A percentile compares a stretch with the other conserved stretches of the same genome.
These are phyloP conservation scores for Psilopsiagon aurifrons DNA, from an alignment of 2,113 vertebrate genomes.

Conservation along the genomic window DNA sequence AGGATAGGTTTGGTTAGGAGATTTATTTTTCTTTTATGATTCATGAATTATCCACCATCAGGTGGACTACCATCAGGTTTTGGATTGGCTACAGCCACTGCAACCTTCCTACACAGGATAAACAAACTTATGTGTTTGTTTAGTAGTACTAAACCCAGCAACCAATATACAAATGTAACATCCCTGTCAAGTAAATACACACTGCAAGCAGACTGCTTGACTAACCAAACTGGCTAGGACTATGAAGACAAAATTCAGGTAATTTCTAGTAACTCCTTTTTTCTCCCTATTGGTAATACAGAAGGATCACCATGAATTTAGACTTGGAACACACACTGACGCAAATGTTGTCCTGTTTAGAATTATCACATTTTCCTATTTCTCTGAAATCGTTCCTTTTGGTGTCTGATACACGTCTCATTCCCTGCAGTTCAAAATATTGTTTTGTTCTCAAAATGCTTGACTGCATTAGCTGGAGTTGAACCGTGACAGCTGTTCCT, in stretches of 20 bases:
- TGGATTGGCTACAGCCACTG: background rate
- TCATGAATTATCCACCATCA: background rate
- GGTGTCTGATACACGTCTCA: background rate
- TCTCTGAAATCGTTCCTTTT: background rate
- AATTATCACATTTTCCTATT: background rate
- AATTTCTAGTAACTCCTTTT: background rate
- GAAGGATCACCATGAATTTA: background rate
- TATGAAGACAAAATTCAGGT: background rate
- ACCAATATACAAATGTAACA: background rate
- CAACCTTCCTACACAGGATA: background rate
- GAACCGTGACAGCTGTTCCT: conserved; percentile 20
- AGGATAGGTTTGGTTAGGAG: background rate
- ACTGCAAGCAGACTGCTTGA: background rate
- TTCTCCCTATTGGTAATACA: background rate
- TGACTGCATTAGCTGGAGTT: background rate
- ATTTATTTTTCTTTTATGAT: background rate
- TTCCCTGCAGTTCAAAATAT: background rate
- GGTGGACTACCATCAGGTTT: background rate
- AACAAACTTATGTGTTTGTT: background rate
- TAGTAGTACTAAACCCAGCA: background rate
- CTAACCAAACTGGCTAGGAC: background rate
- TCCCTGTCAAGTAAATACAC: background rate
- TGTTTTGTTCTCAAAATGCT: background rate
- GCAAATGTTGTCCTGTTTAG: background rate
- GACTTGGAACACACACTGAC: background rate